A percentile compares a stretch with the other conserved stretches of the same genome.
These are phyloP conservation scores for Ormyrus pomaceus DNA, from an alignment of 2,888 invertebrate species.

Conservation along the genomic window DNA sequence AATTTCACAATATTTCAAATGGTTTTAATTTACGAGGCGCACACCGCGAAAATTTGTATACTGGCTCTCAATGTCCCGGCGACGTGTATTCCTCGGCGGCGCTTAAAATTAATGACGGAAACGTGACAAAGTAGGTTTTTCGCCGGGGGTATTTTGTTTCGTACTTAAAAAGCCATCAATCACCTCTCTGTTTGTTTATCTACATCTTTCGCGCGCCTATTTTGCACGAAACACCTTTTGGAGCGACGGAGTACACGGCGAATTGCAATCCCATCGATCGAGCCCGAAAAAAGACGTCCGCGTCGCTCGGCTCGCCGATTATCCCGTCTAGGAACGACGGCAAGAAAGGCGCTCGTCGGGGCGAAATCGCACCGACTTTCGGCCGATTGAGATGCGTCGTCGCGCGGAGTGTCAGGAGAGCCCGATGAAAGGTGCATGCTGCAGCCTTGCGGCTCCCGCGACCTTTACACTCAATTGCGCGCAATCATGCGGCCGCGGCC, in stretches of 20 bases:
- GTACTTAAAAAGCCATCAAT: too few species aligned
- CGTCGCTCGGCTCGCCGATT: background rate
- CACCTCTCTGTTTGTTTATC: too few species aligned
- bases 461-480: background rate
- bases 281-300: too few species aligned
- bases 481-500: background rate
- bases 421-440: background rate
- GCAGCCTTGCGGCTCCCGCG: background rate
- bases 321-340: background rate
- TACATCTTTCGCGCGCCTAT: too few species aligned
- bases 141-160: too few species aligned
- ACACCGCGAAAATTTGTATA: conserved; percentile 36
- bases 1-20: conserved; percentile 53
- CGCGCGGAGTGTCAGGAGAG: background rate
- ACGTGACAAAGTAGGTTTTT: too few species aligned
- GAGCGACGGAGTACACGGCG: too few species aligned
- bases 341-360: too few species aligned
- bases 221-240: too few species aligned
- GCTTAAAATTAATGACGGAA: too few species aligned
- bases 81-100: background rate
- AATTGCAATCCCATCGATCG: too few species aligned
- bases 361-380: conserved; percentile 1
- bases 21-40: conserved; percentile 44
- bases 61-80: conserved; percentile 9
- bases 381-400: conserved; percentile 2